These are phyloP conservation scores for Planococcus citri DNA, from an alignment of 1,140 invertebrate species.

Conservation along the genomic window DNA sequence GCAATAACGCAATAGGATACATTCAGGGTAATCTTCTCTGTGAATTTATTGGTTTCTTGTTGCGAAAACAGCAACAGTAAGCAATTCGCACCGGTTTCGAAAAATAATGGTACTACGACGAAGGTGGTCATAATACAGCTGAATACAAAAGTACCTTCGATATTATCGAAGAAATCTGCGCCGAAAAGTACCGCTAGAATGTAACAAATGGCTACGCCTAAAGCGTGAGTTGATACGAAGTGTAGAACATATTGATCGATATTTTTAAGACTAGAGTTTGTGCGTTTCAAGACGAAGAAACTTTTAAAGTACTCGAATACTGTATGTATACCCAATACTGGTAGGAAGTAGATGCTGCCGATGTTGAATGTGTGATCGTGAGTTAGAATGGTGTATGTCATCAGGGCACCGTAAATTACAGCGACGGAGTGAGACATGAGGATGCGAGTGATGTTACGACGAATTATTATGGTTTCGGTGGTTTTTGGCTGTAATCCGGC, in stretches of 20 bases:
- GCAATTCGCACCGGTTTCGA: conserved; percentile 42
- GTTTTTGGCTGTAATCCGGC: not conserved
- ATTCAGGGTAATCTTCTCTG: conserved; percentile 11
- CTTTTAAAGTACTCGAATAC: not conserved
- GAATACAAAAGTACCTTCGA: conserved; percentile 59
- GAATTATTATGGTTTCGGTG: not conserved
- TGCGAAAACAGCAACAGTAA: conserved; percentile 44
- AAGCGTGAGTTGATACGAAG: not conserved
- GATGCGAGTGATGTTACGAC: not conserved
- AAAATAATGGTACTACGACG: conserved; percentile 49
- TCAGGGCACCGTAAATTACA: not conserved
- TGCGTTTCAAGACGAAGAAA: not conserved
- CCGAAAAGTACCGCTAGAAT: conserved; percentile 52
- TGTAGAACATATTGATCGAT: not conserved
- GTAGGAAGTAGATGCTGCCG: not conserved
- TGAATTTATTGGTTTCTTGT: conserved; percentile 30
- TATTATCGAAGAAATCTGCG: conserved; percentile 48
- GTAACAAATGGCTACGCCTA: not conserved
- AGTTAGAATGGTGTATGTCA: not conserved
- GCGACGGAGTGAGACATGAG: not conserved
- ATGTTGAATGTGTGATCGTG: not conserved
- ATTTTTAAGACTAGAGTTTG: not conserved
- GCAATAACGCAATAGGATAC: conserved; percentile 41
- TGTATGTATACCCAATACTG: not conserved
- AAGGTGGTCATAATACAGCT: conserved; percentile 48